These are phyloP conservation scores for Vidua chalybeata DNA, from an alignment of 2,113 vertebrate species.

Conservation along the genomic window DNA sequence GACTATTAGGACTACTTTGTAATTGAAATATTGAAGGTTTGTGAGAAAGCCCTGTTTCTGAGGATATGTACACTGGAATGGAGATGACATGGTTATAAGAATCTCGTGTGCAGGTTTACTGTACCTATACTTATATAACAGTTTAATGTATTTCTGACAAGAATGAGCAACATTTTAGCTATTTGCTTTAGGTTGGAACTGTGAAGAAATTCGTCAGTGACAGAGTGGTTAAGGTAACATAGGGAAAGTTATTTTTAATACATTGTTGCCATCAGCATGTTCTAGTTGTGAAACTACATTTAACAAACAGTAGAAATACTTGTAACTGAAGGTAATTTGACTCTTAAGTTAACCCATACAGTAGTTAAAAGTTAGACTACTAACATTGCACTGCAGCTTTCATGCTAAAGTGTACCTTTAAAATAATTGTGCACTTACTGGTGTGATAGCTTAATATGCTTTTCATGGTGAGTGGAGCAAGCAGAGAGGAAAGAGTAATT, in stretches of 20 bases:
- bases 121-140: neutral
- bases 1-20: neutral
- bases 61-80: neutral
- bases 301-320: constrained; percentile 35
- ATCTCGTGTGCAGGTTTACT: neutral
- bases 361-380: constrained; percentile 32
- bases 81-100: neutral
- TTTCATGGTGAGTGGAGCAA: neutral
- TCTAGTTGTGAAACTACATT: constrained; percentile 6
- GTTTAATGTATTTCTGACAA: constrained; percentile 22
- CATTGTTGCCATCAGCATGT: constrained; percentile 51
- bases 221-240: constrained; percentile 69
- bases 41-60: neutral
- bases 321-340: constrained; percentile 12
- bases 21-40: neutral
- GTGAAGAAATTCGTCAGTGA: constrained; percentile 63
- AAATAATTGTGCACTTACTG: constrained; percentile 13
- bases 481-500: neutral
- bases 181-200: constrained; percentile 65
- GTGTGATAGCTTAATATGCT: constrained; percentile 36
- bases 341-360: constrained; percentile 6
- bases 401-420: constrained; percentile 20
- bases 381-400: constrained; percentile 50
- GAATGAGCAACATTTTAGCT: constrained; percentile 68
- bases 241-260: constrained; percentile 55